These are phyloP conservation scores for Crotalus tigris DNA, from an alignment of 2,113 vertebrate genomes.

Conservation along the genomic window DNA sequence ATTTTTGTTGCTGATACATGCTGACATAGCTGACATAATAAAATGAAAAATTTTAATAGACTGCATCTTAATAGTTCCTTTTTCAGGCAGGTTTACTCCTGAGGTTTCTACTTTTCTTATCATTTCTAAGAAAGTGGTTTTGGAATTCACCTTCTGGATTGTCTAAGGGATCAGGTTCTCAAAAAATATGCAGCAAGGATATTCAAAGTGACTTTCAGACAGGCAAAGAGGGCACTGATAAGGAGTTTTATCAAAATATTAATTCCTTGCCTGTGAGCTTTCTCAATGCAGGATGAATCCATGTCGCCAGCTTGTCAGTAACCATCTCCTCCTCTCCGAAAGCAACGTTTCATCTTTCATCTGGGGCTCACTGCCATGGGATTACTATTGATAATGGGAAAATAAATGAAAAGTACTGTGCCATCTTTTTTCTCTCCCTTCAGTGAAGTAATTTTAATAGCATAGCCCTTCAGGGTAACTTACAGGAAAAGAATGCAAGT, in stretches of 20 bases:
- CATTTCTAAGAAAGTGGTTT: conserved; percentile 41
- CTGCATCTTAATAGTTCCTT: conserved; percentile 12
- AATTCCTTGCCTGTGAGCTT: conserved; percentile 43
- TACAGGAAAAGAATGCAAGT: not conserved
- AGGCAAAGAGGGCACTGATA: not conserved
- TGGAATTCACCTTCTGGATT: conserved; percentile 52
- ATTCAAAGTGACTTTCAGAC: conserved; percentile 49
- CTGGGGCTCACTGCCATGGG: conserved; percentile 23
- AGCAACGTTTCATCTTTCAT: conserved; percentile 45
- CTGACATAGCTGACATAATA: conserved; percentile 33
- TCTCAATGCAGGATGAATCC: conserved; percentile 20
- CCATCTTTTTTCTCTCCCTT: not conserved
- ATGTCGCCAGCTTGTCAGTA: conserved; percentile 32
- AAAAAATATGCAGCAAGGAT: conserved; percentile 9
- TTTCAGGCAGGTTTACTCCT: conserved; percentile 13
- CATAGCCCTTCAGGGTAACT: not conserved
- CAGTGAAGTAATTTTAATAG: not conserved
- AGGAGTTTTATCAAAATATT: conserved; percentile 5
- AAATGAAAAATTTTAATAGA: conserved; percentile 27
- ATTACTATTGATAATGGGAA: not conserved
- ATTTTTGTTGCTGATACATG: not conserved
- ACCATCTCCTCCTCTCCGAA: conserved; percentile 42
- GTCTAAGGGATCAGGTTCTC: conserved; percentile 34
- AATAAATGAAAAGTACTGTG: not conserved
- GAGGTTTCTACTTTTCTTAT: conserved; percentile 24